These are phyloP conservation scores for Acrocephalus kingi DNA, from an alignment of 2,113 vertebrate genomes.

Conservation along the genomic window DNA sequence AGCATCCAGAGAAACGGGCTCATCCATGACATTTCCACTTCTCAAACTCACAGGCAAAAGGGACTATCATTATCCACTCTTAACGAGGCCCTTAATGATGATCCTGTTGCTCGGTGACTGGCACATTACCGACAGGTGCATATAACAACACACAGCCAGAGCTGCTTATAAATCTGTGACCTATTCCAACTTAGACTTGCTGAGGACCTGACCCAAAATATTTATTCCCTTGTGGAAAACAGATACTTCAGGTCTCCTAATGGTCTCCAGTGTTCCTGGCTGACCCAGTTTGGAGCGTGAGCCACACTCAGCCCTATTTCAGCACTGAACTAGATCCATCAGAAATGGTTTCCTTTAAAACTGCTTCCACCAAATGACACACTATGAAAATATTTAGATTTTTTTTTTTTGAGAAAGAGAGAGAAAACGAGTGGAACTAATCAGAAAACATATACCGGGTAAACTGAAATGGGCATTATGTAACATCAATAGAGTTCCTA, in stretches of 20 bases:
- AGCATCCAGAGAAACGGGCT: not conserved
- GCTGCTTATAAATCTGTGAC: not conserved
- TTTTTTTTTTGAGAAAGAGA: not conserved
- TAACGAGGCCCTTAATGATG: conserved; percentile 58
- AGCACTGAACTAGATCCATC: conserved; percentile 47
- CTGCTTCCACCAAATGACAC: not conserved
- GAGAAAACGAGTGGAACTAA: not conserved
- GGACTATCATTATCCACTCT: conserved; percentile 21
- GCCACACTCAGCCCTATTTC: conserved; percentile 28
- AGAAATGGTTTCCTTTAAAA: conserved; percentile 47
- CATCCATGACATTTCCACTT: not conserved
- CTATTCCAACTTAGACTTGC: not conserved
- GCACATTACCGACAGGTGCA: not conserved
- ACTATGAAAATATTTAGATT: conserved; percentile 8
- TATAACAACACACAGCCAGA: not conserved
- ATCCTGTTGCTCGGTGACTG: conserved; percentile 20
- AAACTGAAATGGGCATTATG: not conserved
- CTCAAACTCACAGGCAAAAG: not conserved
- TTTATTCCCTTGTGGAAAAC: conserved; percentile 17
- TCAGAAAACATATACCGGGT: not conserved
- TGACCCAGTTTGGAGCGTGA: conserved; percentile 56
- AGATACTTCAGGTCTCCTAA: conserved; percentile 43
- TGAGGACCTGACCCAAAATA: conserved; percentile 33
- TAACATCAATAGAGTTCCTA: conserved; percentile 27
- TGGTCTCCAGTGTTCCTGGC: not conserved